A percentile compares a stretch with the other conserved stretches of the same genome.
Conservation (phyloP, 2,113 vertebrate species). For the Pongo abelii region DNA sequence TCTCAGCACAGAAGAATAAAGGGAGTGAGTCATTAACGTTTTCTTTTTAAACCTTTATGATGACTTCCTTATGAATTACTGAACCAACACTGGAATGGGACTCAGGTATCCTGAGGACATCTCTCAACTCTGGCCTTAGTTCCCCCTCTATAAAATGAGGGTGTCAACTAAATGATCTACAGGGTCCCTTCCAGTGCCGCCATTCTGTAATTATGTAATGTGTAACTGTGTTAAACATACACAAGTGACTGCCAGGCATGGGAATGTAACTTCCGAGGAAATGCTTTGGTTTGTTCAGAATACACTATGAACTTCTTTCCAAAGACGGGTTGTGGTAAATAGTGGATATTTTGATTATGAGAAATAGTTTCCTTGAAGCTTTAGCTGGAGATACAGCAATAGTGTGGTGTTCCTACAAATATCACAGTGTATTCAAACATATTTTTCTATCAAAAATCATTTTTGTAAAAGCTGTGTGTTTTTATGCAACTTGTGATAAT, state of each 20-base stretch:
- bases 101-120: neutral
- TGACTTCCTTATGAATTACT: neutral
- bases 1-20: conserved; percentile 38
- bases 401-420: conserved; percentile 81
- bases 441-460: conserved; percentile 86
- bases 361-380: conserved; percentile 83
- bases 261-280: conserved; percentile 61
- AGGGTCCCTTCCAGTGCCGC: too few species aligned
- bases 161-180: neutral
- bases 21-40: neutral
- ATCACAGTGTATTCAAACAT: conserved; percentile 80
- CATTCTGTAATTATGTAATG: neutral
- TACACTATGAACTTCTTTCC: conserved; percentile 59
- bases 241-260: neutral
- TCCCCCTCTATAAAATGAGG: neutral
- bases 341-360: conserved; percentile 71
- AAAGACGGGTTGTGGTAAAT: conserved; percentile 76
- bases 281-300: conserved; percentile 66
- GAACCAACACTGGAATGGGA: neutral
- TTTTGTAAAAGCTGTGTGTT: conserved; percentile 87
- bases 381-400: conserved; percentile 85
- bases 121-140: neutral
- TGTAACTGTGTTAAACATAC: conserved; percentile 8
- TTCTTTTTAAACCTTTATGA: neutral
- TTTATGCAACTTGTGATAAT: conserved; percentile 89